phyloP scores from a whole-genome alignment of 2,113 vertebrate species.

The Machaerirhynchus nigripectus region DNA sequence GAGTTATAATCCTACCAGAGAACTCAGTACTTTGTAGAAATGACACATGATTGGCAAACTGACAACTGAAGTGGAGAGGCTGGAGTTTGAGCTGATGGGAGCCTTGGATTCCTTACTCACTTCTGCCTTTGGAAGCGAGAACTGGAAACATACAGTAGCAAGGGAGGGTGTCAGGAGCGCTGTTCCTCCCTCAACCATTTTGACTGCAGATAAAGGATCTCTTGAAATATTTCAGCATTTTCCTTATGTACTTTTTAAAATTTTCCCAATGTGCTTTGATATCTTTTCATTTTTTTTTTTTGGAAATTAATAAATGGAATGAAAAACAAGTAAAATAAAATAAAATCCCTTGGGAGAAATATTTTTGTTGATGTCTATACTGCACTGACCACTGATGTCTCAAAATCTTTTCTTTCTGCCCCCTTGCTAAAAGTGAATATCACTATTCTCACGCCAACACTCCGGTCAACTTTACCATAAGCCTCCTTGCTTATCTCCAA shows the following conservation, averaged over 20 bases:
- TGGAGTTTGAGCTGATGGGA: background rate
- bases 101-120: background rate
- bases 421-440: background rate
- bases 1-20: background rate
- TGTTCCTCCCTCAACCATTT: background rate
- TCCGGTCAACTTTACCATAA: background rate
- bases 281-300: background rate
- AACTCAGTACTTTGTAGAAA: fast-evolving
- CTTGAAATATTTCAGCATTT: background rate
- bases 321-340: background rate
- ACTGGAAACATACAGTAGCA: background rate
- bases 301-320: background rate
- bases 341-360: background rate
- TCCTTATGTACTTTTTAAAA: background rate
- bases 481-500: background rate
- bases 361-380: background rate
- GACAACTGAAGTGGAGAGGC: background rate
- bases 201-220: fast-evolving
- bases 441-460: background rate
- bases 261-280: background rate
- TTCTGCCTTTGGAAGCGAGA: background rate
- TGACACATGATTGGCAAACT: background rate
- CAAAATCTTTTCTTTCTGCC: background rate
- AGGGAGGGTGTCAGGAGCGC: background rate
- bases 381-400: background rate